Evolutionary conservation across 2,113 vertebrate genomes (phyloP).

Genomic region (Ameiurus melas): DNA sequence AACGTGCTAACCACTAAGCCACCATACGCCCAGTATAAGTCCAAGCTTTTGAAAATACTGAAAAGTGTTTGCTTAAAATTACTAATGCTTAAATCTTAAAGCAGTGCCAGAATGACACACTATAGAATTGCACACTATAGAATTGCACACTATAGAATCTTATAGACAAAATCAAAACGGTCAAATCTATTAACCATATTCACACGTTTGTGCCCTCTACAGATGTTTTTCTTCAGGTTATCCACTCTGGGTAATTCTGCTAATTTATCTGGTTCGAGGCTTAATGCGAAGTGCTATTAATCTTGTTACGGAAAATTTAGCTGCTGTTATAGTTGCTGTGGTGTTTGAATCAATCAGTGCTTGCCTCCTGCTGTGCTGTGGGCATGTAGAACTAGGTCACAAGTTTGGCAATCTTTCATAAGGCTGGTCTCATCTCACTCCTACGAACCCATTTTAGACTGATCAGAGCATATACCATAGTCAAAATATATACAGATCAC

Average conservation of each 20-base stretch:
- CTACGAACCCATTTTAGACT: constrained; percentile 19
- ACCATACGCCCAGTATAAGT: too few species aligned
- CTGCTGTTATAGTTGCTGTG: constrained; percentile 4
- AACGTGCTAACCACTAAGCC: too few species aligned
- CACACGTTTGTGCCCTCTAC: not conserved
- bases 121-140: too few species aligned
- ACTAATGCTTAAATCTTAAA: not conserved
- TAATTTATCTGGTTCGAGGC: not conserved
- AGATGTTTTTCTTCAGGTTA: constrained; percentile 22
- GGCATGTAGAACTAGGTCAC: constrained; percentile 44
- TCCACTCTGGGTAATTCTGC: not conserved
- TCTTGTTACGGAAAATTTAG: constrained; percentile 11
- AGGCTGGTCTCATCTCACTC: constrained; percentile 15
- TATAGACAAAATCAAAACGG: not conserved
- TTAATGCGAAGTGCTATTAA: not conserved
- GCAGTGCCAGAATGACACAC: not conserved
- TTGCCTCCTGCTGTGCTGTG: not conserved
- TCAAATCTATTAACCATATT: not conserved
- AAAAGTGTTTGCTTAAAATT: not conserved
- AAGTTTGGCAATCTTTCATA: constrained; percentile 23
- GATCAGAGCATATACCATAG: not conserved
- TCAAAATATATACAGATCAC: not conserved
- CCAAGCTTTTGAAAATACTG: not conserved
- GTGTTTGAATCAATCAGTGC: constrained; percentile 11
- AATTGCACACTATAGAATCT: too few species aligned